Evolutionary conservation across 2,888 invertebrate species (phyloP).

Genomic region (Pseudococcus longispinus): DNA sequence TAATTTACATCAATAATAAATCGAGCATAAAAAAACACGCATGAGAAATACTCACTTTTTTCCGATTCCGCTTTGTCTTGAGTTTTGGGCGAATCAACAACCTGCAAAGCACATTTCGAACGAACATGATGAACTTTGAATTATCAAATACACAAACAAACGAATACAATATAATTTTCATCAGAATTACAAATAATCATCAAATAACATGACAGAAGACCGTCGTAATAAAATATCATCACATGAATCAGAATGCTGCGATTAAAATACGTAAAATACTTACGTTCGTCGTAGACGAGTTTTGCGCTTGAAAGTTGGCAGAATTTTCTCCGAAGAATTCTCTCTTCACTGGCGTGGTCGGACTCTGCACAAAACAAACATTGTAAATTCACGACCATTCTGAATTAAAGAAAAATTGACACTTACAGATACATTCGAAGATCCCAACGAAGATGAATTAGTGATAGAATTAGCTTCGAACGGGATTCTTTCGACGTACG

Average conservation of each 20-base stretch:
- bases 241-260: background rate
- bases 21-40: background rate
- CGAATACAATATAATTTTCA: background rate
- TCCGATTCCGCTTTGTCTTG: background rate
- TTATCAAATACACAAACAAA: background rate
- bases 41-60: background rate
- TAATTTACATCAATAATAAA: background rate
- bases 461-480: background rate
- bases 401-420: background rate
- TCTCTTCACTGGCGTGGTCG: background rate
- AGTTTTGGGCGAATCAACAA: background rate
- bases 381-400: background rate
- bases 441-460: background rate
- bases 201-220: background rate
- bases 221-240: slow-evolving; percentile 4
- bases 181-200: background rate
- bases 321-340: background rate
- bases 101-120: background rate
- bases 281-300: background rate
- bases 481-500: background rate
- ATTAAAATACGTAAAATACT: background rate
- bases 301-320: background rate
- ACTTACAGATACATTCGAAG: background rate
- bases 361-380: background rate
- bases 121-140: too few relatives aligned